A percentile compares a stretch with the other conserved stretches of the same genome.
phyloP scores from a whole-genome alignment of 2,888 invertebrate species.

The Ypsolopha sequella region DNA sequence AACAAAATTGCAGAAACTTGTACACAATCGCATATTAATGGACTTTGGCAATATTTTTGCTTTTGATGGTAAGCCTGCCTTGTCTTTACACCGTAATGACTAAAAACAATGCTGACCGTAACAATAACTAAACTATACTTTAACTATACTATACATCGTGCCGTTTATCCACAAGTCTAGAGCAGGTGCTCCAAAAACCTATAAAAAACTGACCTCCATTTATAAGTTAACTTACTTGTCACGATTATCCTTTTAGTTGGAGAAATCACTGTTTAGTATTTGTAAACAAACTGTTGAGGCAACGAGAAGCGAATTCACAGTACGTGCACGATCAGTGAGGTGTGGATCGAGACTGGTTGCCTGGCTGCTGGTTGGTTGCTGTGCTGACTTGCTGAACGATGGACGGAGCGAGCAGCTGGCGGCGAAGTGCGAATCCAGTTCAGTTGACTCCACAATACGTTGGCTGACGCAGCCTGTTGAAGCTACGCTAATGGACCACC shows the following conservation, averaged over 20 bases:
- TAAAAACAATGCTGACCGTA: constrained; percentile 38
- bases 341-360: constrained; percentile 39
- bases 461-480: constrained; percentile 13
- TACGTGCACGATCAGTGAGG: constrained; percentile 38
- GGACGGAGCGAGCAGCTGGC: neutral
- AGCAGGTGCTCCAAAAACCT: constrained; percentile 16
- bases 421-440: constrained; percentile 41
- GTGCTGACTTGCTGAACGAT: no score
- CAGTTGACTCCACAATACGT: constrained; percentile 23
- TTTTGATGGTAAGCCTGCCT: neutral
- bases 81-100: constrained; percentile 14
- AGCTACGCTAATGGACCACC: constrained; percentile 2
- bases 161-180: constrained; percentile 11
- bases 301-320: constrained; percentile 12
- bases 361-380: neutral
- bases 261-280: constrained; percentile 41
- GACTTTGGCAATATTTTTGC: neutral
- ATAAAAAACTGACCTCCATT: constrained; percentile 40
- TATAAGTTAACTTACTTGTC: constrained; percentile 47
- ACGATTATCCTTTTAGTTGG: constrained; percentile 43
- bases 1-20: neutral
- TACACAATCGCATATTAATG: neutral
- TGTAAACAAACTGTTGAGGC: constrained; percentile 41
- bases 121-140: constrained; percentile 27
- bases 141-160: constrained; percentile 31